A percentile compares a stretch with the other conserved stretches of the same genome.
Evolutionary conservation across 2,888 invertebrate species (phyloP).

Genomic region (Nesidiocoris tenuis): DNA sequence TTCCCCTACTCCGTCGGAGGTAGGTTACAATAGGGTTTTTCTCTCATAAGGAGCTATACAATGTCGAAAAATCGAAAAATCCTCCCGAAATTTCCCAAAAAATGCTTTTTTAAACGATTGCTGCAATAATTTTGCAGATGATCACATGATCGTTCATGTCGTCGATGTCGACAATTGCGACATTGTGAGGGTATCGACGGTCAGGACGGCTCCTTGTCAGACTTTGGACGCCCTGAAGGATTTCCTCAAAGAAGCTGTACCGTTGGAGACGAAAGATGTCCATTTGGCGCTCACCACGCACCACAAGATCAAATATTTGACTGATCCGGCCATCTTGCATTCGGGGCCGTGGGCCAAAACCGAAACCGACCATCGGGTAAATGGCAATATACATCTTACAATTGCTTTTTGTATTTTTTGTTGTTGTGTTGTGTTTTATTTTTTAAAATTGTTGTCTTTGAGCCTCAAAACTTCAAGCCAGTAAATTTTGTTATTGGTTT

Average conservation of each 20-base stretch:
- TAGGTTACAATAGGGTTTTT: slow-evolving; percentile 51
- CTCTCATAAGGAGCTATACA: too few species aligned
- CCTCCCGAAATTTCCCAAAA: too few species aligned
- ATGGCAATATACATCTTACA: slow-evolving; percentile 54
- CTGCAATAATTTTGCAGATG: slow-evolving; percentile 54
- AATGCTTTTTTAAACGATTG: too few species aligned
- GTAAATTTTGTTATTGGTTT: too few species aligned
- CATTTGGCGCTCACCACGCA: slow-evolving; percentile 35
- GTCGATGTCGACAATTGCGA: slow-evolving; percentile 64
- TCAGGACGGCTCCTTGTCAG: slow-evolving; percentile 43
- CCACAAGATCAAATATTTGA: neutral
- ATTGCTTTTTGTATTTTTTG: neutral
- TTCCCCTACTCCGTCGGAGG: slow-evolving; percentile 66
- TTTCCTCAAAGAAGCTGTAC: slow-evolving; percentile 39
- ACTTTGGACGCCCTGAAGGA: slow-evolving; percentile 37
- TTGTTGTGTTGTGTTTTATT: too few species aligned
- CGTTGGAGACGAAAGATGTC: slow-evolving; percentile 36
- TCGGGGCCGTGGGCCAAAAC: neutral
- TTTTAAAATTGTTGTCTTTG: too few species aligned
- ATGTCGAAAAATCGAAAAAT: too few species aligned
- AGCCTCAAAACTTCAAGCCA: too few species aligned
- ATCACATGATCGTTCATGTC: slow-evolving; percentile 62
- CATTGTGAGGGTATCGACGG: slow-evolving; percentile 52
- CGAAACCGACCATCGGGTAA: slow-evolving; percentile 28
- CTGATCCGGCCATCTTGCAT: neutral